phyloP scores from a whole-genome alignment of 2,113 vertebrate species.

The Bucco capensis region DNA sequence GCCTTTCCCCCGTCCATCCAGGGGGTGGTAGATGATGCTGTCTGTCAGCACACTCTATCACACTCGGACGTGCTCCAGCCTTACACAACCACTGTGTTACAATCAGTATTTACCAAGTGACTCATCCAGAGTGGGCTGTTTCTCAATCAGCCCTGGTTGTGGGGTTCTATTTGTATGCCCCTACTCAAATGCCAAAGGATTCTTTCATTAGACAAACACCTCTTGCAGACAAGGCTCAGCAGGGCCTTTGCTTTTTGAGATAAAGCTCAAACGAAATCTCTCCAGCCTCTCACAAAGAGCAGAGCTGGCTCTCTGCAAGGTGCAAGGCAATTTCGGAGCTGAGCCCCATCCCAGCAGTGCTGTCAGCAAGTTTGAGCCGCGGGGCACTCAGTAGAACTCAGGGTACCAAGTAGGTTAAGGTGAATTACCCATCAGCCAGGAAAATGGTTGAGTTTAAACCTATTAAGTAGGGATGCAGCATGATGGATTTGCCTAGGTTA shows the following conservation, averaged over 20 bases:
- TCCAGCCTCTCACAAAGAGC: not conserved
- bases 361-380: not conserved
- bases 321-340: not conserved
- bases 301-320: not conserved
- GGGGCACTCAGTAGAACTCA: not conserved
- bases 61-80: not conserved
- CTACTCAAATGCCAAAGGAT: constrained; percentile 4
- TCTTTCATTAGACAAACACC: not conserved
- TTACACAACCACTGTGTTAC: not conserved
- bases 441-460: not conserved
- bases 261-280: not conserved
- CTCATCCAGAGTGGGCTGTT: constrained; percentile 18
- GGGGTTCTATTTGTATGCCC: not conserved
- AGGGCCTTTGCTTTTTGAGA: not conserved
- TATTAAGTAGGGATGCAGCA: not conserved
- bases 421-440: not conserved
- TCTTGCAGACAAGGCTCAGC: not conserved
- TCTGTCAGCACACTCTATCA: not conserved
- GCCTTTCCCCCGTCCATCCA: not conserved
- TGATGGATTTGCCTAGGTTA: not conserved
- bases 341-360: not conserved
- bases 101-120: not conserved
- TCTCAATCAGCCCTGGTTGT: not conserved
- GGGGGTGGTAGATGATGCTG: not conserved
- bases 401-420: too few relatives aligned